Conservation (phyloP, 1,140 invertebrate genomes). For the Listronotus oregonensis region DNA sequence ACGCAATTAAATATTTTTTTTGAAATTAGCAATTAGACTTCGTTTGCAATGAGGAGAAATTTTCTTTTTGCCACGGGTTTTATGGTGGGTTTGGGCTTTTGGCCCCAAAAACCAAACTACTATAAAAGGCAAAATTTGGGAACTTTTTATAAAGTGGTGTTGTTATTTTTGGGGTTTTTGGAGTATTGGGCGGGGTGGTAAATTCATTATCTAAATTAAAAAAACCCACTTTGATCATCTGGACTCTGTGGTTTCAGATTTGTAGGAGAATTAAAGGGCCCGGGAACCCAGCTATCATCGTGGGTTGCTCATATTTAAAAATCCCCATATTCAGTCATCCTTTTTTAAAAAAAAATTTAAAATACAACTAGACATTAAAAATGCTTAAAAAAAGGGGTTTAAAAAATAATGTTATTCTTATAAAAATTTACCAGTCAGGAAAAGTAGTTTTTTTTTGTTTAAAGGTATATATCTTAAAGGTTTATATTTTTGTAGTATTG, state of each 20-base stretch:
- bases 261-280: conserved; percentile 55
- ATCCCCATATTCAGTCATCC: conserved; percentile 37
- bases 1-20: conserved; percentile 32
- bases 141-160: conserved; percentile 52
- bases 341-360: conserved; percentile 32
- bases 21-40: conserved; percentile 33
- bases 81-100: conserved; percentile 19
- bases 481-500: too few relatives aligned
- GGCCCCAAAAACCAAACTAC: conserved; percentile 31
- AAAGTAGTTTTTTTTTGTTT: too few relatives aligned
- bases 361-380: too few relatives aligned
- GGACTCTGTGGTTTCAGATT: conserved; percentile 51
- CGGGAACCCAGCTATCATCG: conserved; percentile 55
- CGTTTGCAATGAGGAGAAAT: conserved; percentile 26
- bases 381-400: too few relatives aligned
- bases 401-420: too few relatives aligned
- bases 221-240: conserved; percentile 48
- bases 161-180: conserved; percentile 20
- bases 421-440: too few relatives aligned
- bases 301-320: conserved; percentile 38
- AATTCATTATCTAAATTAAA: conserved; percentile 49
- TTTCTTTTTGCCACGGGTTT: conserved; percentile 1
- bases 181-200: conserved; percentile 25
- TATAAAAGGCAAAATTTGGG: conserved; percentile 49
- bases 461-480: too few relatives aligned